Conservation (phyloP, 2,888 invertebrate genomes). For the Drosophila subsilvestris region DNA sequence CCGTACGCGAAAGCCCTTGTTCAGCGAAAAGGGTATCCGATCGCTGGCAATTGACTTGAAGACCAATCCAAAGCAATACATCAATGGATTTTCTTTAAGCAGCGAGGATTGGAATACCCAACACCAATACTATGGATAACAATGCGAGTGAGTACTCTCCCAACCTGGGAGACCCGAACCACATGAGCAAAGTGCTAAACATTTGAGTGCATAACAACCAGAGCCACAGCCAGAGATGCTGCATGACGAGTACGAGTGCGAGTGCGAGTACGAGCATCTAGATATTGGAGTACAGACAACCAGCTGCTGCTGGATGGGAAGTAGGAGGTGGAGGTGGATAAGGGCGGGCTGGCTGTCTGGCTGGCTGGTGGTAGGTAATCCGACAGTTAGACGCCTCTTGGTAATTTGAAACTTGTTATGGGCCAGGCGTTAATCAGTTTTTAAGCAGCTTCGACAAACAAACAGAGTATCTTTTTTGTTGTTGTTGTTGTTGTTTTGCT, state of each 20-base stretch:
- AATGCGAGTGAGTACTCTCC: slow-evolving; percentile 11
- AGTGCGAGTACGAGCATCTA: background rate
- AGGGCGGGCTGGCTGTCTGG: no score
- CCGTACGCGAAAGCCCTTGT: background rate
- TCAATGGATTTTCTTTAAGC: slow-evolving; percentile 61
- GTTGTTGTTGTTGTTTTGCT: background rate
- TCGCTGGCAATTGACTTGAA: background rate
- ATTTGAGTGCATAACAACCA: slow-evolving; percentile 57
- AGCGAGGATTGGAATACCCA: slow-evolving; percentile 7
- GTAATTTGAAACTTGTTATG: slow-evolving; percentile 79
- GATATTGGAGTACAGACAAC: slow-evolving; percentile 1
- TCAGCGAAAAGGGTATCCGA: background rate
- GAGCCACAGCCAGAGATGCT: background rate
- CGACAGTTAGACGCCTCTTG: slow-evolving; percentile 64
- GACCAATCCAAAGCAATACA: slow-evolving; percentile 1
- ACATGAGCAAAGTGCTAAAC: slow-evolving; percentile 56
- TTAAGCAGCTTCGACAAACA: slow-evolving; percentile 58
- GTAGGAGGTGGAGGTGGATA: slow-evolving; percentile 3
- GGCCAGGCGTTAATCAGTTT: slow-evolving; percentile 75
- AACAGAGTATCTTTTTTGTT: slow-evolving; percentile 7
- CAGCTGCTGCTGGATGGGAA: background rate
- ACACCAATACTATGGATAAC: background rate
- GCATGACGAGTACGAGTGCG: background rate
- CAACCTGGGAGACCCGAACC: background rate
- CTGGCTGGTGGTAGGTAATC: background rate